Conservation (phyloP, 2,888 invertebrate genomes). For the Tanaodytes sp. region DNA sequence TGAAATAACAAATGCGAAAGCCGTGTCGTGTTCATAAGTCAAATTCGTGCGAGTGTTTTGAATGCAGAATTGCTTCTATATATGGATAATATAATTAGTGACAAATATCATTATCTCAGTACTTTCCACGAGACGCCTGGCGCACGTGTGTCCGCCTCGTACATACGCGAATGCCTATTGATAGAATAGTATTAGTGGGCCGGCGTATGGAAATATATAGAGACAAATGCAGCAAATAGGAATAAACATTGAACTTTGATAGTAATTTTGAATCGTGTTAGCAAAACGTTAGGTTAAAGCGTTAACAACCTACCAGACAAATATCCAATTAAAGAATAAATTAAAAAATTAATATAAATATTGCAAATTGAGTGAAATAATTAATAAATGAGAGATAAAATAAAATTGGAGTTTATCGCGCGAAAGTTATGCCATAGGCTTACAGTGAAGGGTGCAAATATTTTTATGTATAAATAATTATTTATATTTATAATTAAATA, state of each 20-base stretch:
- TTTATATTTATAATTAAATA: too few species aligned
- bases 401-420: constrained; percentile 59
- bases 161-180: constrained; percentile 63
- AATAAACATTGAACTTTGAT: constrained; percentile 57
- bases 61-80: constrained; percentile 5
- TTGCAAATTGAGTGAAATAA: too few species aligned
- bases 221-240: constrained; percentile 65
- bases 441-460: constrained; percentile 70
- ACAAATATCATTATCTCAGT: constrained; percentile 25
- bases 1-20: constrained; percentile 18
- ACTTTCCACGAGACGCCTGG: constrained; percentile 41
- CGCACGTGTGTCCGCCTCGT: constrained; percentile 56
- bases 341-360: too few species aligned
- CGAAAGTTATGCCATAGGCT: constrained; percentile 64
- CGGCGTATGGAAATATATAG: constrained; percentile 57
- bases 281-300: constrained; percentile 69
- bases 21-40: constrained; percentile 13
- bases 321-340: constrained; percentile 54
- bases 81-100: constrained; percentile 34
- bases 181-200: constrained; percentile 58
- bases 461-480: constrained; percentile 25
- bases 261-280: constrained; percentile 62
- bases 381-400: constrained; percentile 36
- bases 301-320: constrained; percentile 69
- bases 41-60: constrained; percentile 20